Conservation (phyloP, 2,113 vertebrate species). For the Toxotes jaculatrix region DNA sequence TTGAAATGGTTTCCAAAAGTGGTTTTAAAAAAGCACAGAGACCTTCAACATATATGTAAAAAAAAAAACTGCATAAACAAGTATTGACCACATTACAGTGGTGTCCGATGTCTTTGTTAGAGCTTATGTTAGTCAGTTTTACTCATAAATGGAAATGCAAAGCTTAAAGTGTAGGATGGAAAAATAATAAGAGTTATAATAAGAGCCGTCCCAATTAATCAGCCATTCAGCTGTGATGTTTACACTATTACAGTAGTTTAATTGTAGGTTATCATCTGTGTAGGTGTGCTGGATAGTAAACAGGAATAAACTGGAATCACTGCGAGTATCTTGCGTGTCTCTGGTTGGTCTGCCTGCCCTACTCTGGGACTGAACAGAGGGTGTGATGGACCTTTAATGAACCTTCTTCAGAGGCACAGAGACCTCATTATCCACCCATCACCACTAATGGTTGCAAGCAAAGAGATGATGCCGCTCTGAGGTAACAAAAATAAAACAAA, state of each 20-base stretch:
- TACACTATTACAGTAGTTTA: constrained; percentile 12
- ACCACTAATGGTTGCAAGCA: not conserved
- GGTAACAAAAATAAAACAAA: no score
- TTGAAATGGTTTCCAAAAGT: no score
- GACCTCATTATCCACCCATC: constrained; percentile 17
- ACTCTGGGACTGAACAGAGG: constrained; percentile 13
- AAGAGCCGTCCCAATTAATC: not conserved
- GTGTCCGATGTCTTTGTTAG: not conserved
- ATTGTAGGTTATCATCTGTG: constrained; percentile 44
- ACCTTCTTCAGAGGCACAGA: constrained; percentile 13
- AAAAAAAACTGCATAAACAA: no score
- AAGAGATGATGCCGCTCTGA: no score
- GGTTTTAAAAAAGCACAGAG: no score
- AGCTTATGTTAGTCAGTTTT: not conserved
- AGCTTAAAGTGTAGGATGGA: constrained; percentile 2
- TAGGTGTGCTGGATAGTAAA: constrained; percentile 42
- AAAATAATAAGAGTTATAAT: not conserved
- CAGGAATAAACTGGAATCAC: constrained; percentile 14
- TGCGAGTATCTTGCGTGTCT: constrained; percentile 6
- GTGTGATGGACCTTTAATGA: constrained; percentile 42
- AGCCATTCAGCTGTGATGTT: constrained; percentile 18
- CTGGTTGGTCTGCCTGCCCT: not conserved
- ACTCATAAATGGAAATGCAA: not conserved
- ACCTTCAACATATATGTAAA: no score
- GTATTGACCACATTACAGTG: no score